phyloP scores from a whole-genome alignment of 2,888 invertebrate species.

The Acleris cristana region DNA sequence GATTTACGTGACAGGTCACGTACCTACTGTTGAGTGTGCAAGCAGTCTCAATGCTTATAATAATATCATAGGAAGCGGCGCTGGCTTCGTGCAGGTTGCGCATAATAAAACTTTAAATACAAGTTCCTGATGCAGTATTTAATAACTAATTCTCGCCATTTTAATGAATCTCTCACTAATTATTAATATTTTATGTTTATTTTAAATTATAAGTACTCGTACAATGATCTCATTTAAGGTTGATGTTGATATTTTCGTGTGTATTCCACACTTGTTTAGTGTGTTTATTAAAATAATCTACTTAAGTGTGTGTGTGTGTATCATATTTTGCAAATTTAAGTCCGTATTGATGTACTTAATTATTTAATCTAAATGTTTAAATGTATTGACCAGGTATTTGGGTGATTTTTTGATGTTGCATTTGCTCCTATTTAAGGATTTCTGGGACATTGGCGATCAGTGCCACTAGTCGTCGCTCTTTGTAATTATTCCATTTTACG shows the following conservation, averaged over 20 bases:
- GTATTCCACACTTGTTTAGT: slow-evolving; percentile 31
- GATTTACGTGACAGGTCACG: background rate
- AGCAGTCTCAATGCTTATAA: background rate
- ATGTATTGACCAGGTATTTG: too few species aligned
- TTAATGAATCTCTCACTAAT: slow-evolving; percentile 58
- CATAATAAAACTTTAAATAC: slow-evolving; percentile 46
- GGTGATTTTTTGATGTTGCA: too few species aligned
- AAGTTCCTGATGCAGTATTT: slow-evolving; percentile 71
- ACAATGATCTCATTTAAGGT: slow-evolving; percentile 48
- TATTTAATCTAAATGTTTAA: too few species aligned
- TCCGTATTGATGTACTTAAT: background rate
- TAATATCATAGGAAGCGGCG: background rate
- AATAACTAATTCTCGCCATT: slow-evolving; percentile 60
- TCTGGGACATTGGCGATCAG: too few species aligned
- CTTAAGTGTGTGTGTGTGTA: slow-evolving; percentile 35
- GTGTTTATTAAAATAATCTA: slow-evolving; percentile 20
- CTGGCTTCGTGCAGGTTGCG: slow-evolving; percentile 4
- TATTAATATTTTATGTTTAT: slow-evolving; percentile 49
- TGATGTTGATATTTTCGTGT: slow-evolving; percentile 30
- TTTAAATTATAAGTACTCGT: slow-evolving; percentile 19
- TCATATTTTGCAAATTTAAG: background rate
- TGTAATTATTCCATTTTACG: background rate
- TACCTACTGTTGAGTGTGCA: background rate
- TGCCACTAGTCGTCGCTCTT: too few species aligned
- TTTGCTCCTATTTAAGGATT: too few species aligned